Percentiles rank a stretch among this genome's conserved stretches.
phyloP scores from a whole-genome alignment of 2,797 vertebrate species.

The Stomatorhinus walkeri region DNA sequence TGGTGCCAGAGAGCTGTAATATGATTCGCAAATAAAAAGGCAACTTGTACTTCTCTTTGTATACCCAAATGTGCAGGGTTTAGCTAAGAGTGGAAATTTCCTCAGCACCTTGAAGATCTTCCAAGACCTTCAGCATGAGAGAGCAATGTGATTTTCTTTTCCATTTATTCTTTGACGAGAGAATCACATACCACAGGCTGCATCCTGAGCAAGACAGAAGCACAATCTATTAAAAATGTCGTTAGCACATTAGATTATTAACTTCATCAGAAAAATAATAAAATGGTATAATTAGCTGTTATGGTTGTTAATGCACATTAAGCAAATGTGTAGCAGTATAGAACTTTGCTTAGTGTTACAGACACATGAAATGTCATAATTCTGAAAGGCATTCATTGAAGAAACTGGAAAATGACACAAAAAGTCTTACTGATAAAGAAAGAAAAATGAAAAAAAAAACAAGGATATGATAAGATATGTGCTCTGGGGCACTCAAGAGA shows the following conservation, averaged over 20 bases:
- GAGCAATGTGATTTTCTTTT: conserved; percentile 40
- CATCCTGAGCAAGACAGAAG: conserved; percentile 10
- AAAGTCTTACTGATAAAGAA: neutral
- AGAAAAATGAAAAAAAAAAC: neutral
- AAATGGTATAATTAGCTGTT: neutral
- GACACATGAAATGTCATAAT: neutral
- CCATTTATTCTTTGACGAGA: conserved; percentile 37
- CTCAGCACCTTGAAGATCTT: conserved; percentile 31
- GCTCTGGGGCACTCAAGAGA: neutral
- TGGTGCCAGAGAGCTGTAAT: conserved; percentile 21
- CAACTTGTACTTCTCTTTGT: neutral
- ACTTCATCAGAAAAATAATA: neutral
- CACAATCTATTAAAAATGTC: neutral
- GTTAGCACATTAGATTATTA: neutral
- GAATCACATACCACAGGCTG: conserved; percentile 32
- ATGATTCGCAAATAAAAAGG: conserved; percentile 24
- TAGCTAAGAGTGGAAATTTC: conserved; percentile 29
- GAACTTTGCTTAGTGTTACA: neutral
- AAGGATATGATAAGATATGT: neutral
- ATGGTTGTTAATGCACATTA: neutral
- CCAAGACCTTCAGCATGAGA: conserved; percentile 36
- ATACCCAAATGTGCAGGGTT: conserved; percentile 11
- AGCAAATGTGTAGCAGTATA: neutral
- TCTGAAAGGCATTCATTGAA: neutral
- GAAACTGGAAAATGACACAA: neutral